phyloP scores from a whole-genome alignment of 2,888 invertebrate species.

The Brenthis hecate region DNA sequence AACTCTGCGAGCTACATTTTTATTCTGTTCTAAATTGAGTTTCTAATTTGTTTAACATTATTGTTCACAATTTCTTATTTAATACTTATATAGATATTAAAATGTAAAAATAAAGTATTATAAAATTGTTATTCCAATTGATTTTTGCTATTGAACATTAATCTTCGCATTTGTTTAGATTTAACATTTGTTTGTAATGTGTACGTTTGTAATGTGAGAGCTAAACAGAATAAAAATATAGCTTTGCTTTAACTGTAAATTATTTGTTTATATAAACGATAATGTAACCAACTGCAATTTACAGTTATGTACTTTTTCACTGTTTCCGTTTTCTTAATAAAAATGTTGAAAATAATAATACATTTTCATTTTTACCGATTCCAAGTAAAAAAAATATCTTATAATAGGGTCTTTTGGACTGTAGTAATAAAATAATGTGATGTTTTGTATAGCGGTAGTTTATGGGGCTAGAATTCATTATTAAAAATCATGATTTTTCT shows the following conservation, averaged over 20 bases:
- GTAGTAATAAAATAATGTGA: too few species aligned
- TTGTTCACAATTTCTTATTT: neutral
- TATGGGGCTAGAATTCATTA: too few species aligned
- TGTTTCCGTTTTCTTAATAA: constrained; percentile 83
- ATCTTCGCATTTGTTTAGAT: constrained; percentile 18
- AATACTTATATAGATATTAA: neutral
- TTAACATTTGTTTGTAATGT: constrained; percentile 24
- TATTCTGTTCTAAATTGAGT: constrained; percentile 55
- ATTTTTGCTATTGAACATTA: neutral
- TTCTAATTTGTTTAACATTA: neutral
- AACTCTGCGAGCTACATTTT: constrained; percentile 66
- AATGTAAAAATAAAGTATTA: neutral
- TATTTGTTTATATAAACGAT: constrained; percentile 73
- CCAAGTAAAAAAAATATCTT: neutral
- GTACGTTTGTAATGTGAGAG: constrained; percentile 36
- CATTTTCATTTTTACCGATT: constrained; percentile 8
- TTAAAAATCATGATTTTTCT: too few species aligned
- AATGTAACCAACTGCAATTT: constrained; percentile 79
- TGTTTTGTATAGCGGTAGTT: too few species aligned
- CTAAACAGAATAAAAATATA: constrained; percentile 68
- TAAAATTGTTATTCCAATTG: neutral
- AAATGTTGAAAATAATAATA: constrained; percentile 69
- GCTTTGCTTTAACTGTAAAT: constrained; percentile 67
- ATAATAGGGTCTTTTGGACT: too few species aligned
- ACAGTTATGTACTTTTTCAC: constrained; percentile 83